Percentiles rank a stretch among this genome's conserved stretches.
Evolutionary conservation across 1,140 invertebrate genomes (phyloP).

Genomic region (Leptinotarsa texana): DNA sequence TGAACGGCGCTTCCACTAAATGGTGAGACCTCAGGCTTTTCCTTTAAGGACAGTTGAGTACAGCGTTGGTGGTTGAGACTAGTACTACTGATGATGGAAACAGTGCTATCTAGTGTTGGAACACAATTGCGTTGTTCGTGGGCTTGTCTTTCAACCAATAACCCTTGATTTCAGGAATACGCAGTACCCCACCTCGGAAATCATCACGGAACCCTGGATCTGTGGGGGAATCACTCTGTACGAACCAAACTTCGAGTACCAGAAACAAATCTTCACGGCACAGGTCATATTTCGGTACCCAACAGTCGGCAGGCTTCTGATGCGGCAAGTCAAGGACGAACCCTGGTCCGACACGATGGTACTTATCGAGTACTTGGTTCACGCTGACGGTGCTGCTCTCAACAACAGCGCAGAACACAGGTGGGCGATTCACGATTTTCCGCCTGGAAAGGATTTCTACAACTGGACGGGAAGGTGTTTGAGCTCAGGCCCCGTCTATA

Average conservation of each 20-base stretch:
- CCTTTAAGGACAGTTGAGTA: no score
- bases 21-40: no score
- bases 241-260: conserved; percentile 66
- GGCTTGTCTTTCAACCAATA: background rate
- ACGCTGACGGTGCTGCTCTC: conserved; percentile 80
- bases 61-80: no score
- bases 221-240: conserved; percentile 71
- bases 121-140: background rate
- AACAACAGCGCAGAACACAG: conserved; percentile 80
- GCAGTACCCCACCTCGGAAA: conserved; percentile 42
- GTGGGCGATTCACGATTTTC: conserved; percentile 66
- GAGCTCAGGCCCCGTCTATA: conserved; percentile 77
- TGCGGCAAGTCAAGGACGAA: conserved; percentile 77
- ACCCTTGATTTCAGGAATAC: conserved; percentile 40
- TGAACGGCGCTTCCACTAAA: no score
- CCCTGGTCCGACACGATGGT: conserved; percentile 82
- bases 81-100: background rate
- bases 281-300: conserved; percentile 82
- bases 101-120: background rate
- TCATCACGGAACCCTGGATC: conserved; percentile 65
- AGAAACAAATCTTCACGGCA: conserved; percentile 73
- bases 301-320: conserved; percentile 81
- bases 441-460: conserved; percentile 84
- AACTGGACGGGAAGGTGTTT: conserved; percentile 86
- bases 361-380: conserved; percentile 77